Conservation (phyloP, 2,113 vertebrate species). For the Platanista minor region DNA sequence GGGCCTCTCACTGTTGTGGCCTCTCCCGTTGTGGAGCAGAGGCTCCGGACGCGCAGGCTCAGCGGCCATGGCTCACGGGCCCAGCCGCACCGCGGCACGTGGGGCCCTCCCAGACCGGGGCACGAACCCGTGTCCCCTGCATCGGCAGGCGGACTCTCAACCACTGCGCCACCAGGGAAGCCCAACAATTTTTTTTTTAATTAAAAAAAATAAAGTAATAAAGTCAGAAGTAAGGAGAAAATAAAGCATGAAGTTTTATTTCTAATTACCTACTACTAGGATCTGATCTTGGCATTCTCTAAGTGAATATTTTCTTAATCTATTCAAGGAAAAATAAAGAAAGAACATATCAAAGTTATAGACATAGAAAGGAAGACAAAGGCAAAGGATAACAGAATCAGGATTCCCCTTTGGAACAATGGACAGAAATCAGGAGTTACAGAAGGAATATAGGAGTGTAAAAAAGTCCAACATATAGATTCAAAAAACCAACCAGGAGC, state of each 20-base stretch:
- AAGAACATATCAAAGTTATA: neutral
- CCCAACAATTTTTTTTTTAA: too few species aligned
- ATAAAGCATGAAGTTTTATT: neutral
- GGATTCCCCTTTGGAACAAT: neutral
- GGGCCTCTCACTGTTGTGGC: too few species aligned
- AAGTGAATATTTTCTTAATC: neutral
- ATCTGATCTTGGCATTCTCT: neutral
- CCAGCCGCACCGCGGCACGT: too few species aligned
- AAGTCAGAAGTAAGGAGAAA: neutral
- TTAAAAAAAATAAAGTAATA: neutral
- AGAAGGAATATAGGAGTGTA: neutral
- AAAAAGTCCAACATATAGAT: neutral
- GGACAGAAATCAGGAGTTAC: neutral
- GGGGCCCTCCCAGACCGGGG: too few species aligned
- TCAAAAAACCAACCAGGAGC: neutral
- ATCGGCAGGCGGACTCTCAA: too few species aligned
- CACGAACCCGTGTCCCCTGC: too few species aligned
- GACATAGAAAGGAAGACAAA: neutral
- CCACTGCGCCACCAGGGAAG: too few species aligned
- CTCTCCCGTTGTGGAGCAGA: too few species aligned
- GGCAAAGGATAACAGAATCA: neutral
- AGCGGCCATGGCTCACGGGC: too few species aligned
- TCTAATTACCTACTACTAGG: neutral
- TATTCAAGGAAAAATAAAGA: neutral
- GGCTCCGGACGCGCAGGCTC: too few species aligned